Evolutionary conservation across 2,888 invertebrate genomes (phyloP), one percentile per base, ranked within the genome.

Genomic region (Cerceris ruficornis): DNA sequence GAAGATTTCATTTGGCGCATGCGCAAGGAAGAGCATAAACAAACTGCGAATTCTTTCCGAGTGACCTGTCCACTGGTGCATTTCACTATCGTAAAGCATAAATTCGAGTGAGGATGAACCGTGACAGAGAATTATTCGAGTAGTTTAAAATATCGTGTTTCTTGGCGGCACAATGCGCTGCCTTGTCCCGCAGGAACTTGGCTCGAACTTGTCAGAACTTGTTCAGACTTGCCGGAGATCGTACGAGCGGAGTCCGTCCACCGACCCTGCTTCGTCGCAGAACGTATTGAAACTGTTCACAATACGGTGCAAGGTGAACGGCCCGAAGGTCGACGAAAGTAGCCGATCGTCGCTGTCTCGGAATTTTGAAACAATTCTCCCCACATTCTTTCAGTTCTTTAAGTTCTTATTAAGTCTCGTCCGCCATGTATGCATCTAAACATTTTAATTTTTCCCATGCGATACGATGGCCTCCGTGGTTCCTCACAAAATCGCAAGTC

Each of bases 261-360:
- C 69, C 64, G 58, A 43, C 39, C 17, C 39, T 39, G 4, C 28
- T 52, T 54, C n/a, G 15, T 69, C 65, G 68, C 46, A 67, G 50
- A 77, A 77, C 65, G 49, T 76, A 59, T 69, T 75, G 65, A 41
- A 41, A 68, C 57, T 49, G 28, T 49, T 69, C 65, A 76, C 75
- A 71, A 83, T 83, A 77, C 74, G 60, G 77, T 65, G 83, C 72
- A 84, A 87, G 86, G 87, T 87, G 85, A 87, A 87, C 75, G 84
- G 77, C 83, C 85, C 75, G 73, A 71, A 80, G 73, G 81, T 58
- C 75, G 76, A 59, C 77, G 76, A 77, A 75, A 82, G 61, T 71
- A 46, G 55, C 69, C 49, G 74, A 73, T 80, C 69, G 77, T 78
- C 67, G 17, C 43, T 11, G 61, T 61, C 69, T 69, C 66, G 66